A percentile compares a stretch with the other conserved stretches of the same genome.
phyloP scores from a whole-genome alignment of 1,140 invertebrate species.

The Eriosoma lanigerum region DNA sequence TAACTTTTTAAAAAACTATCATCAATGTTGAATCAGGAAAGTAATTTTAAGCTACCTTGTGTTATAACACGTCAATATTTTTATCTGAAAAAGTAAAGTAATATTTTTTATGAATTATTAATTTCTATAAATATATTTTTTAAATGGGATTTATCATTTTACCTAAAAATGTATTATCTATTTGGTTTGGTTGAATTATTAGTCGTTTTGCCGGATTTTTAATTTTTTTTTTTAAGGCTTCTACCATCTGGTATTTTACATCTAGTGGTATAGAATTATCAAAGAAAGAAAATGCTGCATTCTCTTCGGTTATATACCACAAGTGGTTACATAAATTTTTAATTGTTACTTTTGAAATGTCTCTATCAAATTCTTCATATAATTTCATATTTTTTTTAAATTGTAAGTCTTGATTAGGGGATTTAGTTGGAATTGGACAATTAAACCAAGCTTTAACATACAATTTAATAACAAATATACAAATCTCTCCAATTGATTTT shows the following conservation, averaged over 20 bases:
- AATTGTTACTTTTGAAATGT: slow-evolving; percentile 13
- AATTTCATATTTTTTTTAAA: too few species aligned
- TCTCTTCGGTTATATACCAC: slow-evolving; percentile 15
- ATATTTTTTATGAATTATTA: not conserved
- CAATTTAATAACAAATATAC: too few species aligned
- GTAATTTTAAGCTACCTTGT: not conserved
- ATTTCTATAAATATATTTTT: too few species aligned
- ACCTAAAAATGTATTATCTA: not conserved
- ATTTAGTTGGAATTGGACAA: too few species aligned
- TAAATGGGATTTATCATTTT: not conserved
- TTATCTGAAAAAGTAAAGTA: not conserved
- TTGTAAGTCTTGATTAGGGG: too few species aligned
- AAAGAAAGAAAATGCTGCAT: too few species aligned
- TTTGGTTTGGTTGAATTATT: not conserved
- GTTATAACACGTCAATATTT: not conserved
- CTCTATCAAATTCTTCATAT: too few species aligned
- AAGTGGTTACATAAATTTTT: not conserved
- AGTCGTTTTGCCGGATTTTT: too few species aligned
- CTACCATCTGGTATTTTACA: not conserved
- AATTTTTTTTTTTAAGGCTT: not conserved
- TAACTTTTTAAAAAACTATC: too few species aligned
- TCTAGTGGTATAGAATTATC: not conserved
- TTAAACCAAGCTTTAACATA: too few species aligned
- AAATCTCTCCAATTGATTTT: slow-evolving; percentile 8
- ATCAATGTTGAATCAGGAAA: too few species aligned